Evolutionary conservation across 2,113 vertebrate species (phyloP).

Genomic region (Lasiurus borealis): DNA sequence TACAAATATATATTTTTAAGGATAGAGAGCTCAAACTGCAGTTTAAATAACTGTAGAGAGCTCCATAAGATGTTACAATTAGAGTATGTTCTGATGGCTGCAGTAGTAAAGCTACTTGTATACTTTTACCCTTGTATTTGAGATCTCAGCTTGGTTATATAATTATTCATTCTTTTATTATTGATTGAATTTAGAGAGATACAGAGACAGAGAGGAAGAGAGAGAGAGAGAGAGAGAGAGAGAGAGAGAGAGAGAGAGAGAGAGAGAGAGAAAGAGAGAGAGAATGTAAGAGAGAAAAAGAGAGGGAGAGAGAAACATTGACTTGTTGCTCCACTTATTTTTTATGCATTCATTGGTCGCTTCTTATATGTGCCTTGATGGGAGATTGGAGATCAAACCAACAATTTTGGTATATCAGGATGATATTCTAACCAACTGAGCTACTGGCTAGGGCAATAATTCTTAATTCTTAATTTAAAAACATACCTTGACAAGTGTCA

Average conservation of each 20-base stretch:
- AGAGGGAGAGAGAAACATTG: too few relatives aligned
- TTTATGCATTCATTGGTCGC: too few relatives aligned
- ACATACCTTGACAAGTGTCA: background rate
- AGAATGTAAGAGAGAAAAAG: background rate
- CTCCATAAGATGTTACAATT: background rate
- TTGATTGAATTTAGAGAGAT: too few relatives aligned
- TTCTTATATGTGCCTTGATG: too few relatives aligned
- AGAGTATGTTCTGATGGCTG: background rate
- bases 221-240: too few relatives aligned
- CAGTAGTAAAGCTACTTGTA: background rate
- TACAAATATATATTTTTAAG: slow-evolving; percentile 21
- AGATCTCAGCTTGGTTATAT: background rate
- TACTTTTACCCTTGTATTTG: background rate
- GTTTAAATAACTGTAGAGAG: background rate
- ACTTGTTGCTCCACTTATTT: too few relatives aligned
- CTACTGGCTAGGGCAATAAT: background rate
- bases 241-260: too few relatives aligned
- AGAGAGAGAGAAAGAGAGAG: too few relatives aligned
- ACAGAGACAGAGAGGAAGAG: too few relatives aligned
- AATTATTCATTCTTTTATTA: slow-evolving; percentile 6
- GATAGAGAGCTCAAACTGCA: background rate
- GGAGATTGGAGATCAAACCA: background rate
- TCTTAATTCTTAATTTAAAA: slow-evolving; percentile 30
- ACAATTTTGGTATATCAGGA: background rate
- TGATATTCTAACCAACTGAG: background rate